phyloP scores from a whole-genome alignment of 2,888 invertebrate species.

The Zygaena filipendulae region DNA sequence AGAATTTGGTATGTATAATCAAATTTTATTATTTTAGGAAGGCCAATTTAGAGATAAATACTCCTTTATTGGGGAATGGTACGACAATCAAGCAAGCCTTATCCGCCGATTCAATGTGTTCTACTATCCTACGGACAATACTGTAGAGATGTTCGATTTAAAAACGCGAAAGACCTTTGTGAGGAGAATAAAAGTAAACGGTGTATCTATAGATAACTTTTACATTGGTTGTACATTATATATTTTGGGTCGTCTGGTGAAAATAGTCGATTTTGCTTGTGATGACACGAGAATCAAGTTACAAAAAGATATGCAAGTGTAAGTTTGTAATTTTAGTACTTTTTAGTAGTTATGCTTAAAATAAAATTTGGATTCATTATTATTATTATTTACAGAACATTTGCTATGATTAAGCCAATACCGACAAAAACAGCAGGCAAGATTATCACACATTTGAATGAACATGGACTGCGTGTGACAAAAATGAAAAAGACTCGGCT shows the following conservation, averaged over 20 bases:
- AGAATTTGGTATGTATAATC: too few relatives aligned
- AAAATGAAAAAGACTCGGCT: conserved; percentile 80
- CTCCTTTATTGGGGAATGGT: conserved; percentile 86
- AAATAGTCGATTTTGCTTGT: conserved; percentile 79
- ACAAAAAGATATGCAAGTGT: conserved; percentile 74
- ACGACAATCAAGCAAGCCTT: conserved; percentile 80
- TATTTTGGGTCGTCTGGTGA: conserved; percentile 79
- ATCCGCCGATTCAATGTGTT: conserved; percentile 80
- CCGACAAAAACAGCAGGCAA: conserved; percentile 76
- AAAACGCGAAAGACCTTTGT: conserved; percentile 73
- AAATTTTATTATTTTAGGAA: conserved; percentile 44
- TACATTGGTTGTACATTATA: conserved; percentile 79
- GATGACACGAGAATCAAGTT: conserved; percentile 73
- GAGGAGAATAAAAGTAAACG: conserved; percentile 75
- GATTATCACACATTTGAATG: conserved; percentile 75
- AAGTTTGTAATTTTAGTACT: conserved; percentile 21
- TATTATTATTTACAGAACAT: conserved; percentile 68
- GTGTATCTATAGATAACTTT: conserved; percentile 73
- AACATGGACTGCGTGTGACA: conserved; percentile 70
- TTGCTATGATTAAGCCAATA: conserved; percentile 82
- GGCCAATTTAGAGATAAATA: conserved; percentile 65
- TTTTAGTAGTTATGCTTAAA: conserved; percentile 5
- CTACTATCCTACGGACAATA: conserved; percentile 80
- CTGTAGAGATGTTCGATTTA: conserved; percentile 82
- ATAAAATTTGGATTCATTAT: background rate